Conservation (phyloP, 2,888 invertebrate genomes). For the Itoplectis maculator region DNA sequence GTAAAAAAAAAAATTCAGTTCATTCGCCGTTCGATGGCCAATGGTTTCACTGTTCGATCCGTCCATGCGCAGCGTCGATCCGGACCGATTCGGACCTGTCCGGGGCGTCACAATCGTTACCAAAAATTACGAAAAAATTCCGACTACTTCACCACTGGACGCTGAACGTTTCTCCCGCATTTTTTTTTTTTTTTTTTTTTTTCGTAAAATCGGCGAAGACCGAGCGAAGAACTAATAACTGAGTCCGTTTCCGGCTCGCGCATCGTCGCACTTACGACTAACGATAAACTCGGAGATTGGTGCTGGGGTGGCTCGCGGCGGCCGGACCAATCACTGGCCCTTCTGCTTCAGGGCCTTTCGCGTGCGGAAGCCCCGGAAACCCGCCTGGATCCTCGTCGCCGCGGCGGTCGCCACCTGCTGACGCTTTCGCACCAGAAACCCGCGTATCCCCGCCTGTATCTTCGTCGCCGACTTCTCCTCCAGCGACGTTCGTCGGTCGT, state of each 20-base stretch:
- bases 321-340: slow-evolving; percentile 74
- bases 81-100: not conserved
- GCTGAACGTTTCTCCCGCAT: not conserved
- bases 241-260: slow-evolving; percentile 36
- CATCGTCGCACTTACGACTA: slow-evolving; percentile 17
- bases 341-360: slow-evolving; percentile 80
- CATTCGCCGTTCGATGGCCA: not conserved
- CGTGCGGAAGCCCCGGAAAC: slow-evolving; percentile 81
- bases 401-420: slow-evolving; percentile 83
- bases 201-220: not conserved
- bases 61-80: too few species aligned
- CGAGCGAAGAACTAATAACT: not conserved
- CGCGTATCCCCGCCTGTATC: slow-evolving; percentile 89
- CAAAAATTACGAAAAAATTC: not conserved
- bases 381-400: slow-evolving; percentile 82
- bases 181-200: too few species aligned
- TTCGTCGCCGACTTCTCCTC: slow-evolving; percentile 86
- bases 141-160: not conserved
- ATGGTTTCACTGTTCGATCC: too few species aligned
- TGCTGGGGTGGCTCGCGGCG: not conserved
- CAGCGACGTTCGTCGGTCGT: slow-evolving; percentile 66
- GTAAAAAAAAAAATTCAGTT: not conserved
- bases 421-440: slow-evolving; percentile 87
- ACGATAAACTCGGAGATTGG: slow-evolving; percentile 1
- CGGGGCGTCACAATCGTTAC: not conserved